phyloP scores from a whole-genome alignment of 2,888 invertebrate species.

The Limnephilus rhombicus region DNA sequence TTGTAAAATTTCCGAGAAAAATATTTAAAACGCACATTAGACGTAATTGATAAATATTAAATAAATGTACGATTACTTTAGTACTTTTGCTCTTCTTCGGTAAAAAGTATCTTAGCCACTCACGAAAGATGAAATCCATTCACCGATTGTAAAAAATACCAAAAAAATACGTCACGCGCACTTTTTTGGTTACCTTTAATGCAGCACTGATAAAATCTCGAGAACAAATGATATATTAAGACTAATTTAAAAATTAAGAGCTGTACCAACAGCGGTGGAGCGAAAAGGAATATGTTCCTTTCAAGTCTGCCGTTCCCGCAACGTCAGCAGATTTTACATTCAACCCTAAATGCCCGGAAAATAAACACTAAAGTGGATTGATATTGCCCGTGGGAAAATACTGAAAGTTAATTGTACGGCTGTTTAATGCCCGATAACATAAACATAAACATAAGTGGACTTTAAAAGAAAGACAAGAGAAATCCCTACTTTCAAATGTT shows the following conservation, averaged over 20 bases:
- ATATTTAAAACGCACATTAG: not conserved
- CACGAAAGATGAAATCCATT: conserved; percentile 18
- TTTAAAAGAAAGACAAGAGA: too few species aligned
- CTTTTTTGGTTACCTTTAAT: conserved; percentile 40
- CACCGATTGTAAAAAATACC: conserved; percentile 26
- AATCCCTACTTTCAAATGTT: too few species aligned
- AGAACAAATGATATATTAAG: conserved; percentile 61
- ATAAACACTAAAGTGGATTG: not conserved
- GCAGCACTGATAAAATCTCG: conserved; percentile 56
- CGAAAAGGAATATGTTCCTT: conserved; percentile 36
- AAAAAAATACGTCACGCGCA: conserved; percentile 39
- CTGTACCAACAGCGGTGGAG: conserved; percentile 57
- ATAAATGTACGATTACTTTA: not conserved
- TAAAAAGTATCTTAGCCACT: not conserved
- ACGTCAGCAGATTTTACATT: conserved; percentile 49
- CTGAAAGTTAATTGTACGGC: not conserved
- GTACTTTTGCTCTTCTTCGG: not conserved
- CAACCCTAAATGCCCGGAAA: conserved; percentile 5
- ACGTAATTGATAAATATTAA: not conserved
- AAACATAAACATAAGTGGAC: too few species aligned
- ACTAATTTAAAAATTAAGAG: conserved; percentile 60
- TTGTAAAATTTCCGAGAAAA: not conserved
- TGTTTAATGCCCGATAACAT: too few species aligned
- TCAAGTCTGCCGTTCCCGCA: conserved; percentile 39
- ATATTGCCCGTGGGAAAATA: not conserved